phyloP scores from a whole-genome alignment of 2,113 vertebrate species.

The Zosterops lateralis region DNA sequence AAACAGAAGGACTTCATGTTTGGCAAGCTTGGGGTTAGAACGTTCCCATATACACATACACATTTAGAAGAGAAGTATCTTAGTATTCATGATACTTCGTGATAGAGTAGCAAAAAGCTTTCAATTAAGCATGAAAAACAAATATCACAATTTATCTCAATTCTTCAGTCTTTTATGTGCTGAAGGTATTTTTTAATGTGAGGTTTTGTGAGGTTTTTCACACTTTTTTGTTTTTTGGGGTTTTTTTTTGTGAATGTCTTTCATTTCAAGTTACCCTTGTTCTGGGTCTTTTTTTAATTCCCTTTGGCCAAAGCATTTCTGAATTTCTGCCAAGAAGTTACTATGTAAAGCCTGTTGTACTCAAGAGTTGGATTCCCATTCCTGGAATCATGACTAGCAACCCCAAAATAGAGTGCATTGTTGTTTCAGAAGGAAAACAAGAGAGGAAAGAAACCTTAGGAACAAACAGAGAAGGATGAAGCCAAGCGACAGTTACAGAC shows the following conservation, averaged over 20 bases:
- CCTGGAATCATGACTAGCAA: slow-evolving; percentile 72
- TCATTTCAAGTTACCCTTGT: slow-evolving; percentile 54
- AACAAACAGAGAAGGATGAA: slow-evolving; percentile 62
- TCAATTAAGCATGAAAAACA: slow-evolving; percentile 56
- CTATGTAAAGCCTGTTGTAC: slow-evolving; percentile 70
- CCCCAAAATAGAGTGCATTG: slow-evolving; percentile 71
- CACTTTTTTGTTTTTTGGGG: not conserved
- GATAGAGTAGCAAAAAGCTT: slow-evolving; percentile 49
- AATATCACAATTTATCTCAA: slow-evolving; percentile 59
- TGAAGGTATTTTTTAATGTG: slow-evolving; percentile 12
- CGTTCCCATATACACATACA: slow-evolving; percentile 65
- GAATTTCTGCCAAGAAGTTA: slow-evolving; percentile 70
- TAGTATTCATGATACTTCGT: slow-evolving; percentile 66
- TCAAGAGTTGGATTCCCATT: slow-evolving; percentile 69
- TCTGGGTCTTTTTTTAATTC: slow-evolving; percentile 53
- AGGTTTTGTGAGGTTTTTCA: not conserved
- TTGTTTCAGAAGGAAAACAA: slow-evolving; percentile 66
- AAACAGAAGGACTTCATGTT: slow-evolving; percentile 60
- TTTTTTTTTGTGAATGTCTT: not conserved
- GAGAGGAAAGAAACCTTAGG: slow-evolving; percentile 64
- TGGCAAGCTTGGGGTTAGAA: slow-evolving; percentile 64
- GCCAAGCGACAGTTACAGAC: slow-evolving; percentile 59
- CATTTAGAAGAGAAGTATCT: slow-evolving; percentile 60
- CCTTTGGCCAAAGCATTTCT: slow-evolving; percentile 68
- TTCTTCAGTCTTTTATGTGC: slow-evolving; percentile 45